Base-by-base conservation (phyloP, 2,113 vertebrate species). In the Nematolebias whitei region DNA sequence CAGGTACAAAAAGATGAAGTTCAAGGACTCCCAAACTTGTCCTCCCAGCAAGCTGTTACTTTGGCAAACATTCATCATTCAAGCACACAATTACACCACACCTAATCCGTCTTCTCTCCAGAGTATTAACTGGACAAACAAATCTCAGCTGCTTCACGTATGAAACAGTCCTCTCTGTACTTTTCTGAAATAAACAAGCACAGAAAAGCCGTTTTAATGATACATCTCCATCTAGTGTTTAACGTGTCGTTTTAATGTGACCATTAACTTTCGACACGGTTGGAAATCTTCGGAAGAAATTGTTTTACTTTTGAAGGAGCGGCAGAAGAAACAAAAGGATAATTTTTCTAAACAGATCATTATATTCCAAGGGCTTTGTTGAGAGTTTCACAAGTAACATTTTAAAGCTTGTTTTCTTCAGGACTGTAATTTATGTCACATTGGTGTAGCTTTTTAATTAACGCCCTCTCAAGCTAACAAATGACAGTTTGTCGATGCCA, bases 1-100 rank as follows among this genome's bases (percentile, higher is more conserved):
- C 80, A 89, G 82, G 80, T 87, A 88, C 66, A 83, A 71, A 83
- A 87, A 84, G 70, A 87, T 77, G 63, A 73, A 60, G 87, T 82
- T 88, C 80, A 90, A 87, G 82, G 83, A 85, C 87, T 82, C 59
- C 61, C 63, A 72, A 85, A 85, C 82, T 83, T 84, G 85, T 82
- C 78, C 79, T 74, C 79, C 54, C 67, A 70, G 79, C 85, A 87
- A 86, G 80, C 84, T 87, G 86, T 87, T 89, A 78, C 80, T 69
- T 75, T 49, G 74, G 67, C 70, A 76, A 84, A 86, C 81, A 76
- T 81, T 84, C 75, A 79, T 89, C 83, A 85, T 84, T 88, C 83
- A 87, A 79, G 63, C 63, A 45, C 70, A 79, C 62, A 73, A 64
- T 51, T 65, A 50, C 68, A 70, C 53, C 52, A 48, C 61, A 66